Evolutionary conservation across 2,113 vertebrate genomes (phyloP).

Genomic region (Willisornis vidua): DNA sequence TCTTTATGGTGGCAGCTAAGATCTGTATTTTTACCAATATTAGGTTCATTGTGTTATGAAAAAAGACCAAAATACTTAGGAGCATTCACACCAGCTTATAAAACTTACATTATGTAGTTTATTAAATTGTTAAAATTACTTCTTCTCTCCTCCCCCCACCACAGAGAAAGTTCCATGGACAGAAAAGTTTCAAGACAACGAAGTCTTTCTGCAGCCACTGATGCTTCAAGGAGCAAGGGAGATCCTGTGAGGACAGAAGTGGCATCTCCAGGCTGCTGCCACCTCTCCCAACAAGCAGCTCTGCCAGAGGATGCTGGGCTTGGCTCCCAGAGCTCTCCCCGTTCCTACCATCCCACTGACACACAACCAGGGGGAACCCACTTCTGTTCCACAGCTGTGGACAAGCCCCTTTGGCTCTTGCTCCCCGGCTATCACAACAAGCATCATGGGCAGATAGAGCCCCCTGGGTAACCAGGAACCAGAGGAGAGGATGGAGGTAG

Average conservation of each 20-base stretch:
- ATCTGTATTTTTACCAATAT: slow-evolving; percentile 83
- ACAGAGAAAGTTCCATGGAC: slow-evolving; percentile 66
- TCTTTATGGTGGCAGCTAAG: slow-evolving; percentile 77
- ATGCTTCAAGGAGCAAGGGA: background rate
- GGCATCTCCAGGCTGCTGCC: background rate
- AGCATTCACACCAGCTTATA: slow-evolving; percentile 78
- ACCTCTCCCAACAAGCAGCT: fast-evolving
- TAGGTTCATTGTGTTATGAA: slow-evolving; percentile 81
- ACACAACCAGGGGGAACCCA: background rate
- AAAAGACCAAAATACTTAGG: slow-evolving; percentile 81
- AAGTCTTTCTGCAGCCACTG: background rate
- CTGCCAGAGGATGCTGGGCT: background rate
- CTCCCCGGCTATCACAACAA: background rate
- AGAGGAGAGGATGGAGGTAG: background rate
- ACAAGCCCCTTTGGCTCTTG: background rate
- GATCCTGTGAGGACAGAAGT: background rate
- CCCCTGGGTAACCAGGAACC: background rate
- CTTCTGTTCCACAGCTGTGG: fast-evolving
- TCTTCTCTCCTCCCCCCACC: slow-evolving; percentile 48
- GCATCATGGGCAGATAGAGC: background rate
- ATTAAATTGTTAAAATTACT: slow-evolving; percentile 86
- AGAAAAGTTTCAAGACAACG: slow-evolving; percentile 51
- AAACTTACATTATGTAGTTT: slow-evolving; percentile 77
- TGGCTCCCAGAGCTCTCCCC: background rate
- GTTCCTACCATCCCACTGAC: background rate